These are phyloP conservation scores for Dromiciops gliroides DNA, from an alignment of 2,113 vertebrate genomes.

Conservation along the genomic window DNA sequence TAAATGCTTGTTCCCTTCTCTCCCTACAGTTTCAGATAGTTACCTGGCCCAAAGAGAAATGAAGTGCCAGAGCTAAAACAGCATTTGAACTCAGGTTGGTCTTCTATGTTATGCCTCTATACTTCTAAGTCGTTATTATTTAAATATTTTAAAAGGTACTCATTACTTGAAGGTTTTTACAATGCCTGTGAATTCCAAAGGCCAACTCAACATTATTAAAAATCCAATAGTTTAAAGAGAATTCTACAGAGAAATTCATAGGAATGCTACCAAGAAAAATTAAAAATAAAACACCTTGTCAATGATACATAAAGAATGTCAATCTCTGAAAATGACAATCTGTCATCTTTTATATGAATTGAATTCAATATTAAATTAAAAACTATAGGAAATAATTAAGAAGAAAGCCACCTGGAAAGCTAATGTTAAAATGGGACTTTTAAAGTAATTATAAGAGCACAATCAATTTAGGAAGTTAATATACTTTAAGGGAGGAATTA, in stretches of 20 bases:
- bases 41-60: not conserved
- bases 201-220: not conserved
- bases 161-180: not conserved
- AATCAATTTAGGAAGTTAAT: slow-evolving; percentile 54
- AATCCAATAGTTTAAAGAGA: slow-evolving; percentile 11
- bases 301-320: not conserved
- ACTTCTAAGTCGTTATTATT: not conserved
- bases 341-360: not conserved
- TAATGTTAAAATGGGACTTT: slow-evolving; percentile 58
- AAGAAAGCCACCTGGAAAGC: slow-evolving; percentile 58
- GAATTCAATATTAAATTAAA: slow-evolving; percentile 17
- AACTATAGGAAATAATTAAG: slow-evolving; percentile 26
- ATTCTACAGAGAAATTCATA: not conserved
- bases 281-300: not conserved
- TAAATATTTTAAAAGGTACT: not conserved
- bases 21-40: not conserved
- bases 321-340: not conserved
- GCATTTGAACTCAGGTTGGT: not conserved
- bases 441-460: slow-evolving; percentile 63
- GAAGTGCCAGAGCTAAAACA: not conserved
- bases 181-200: not conserved
- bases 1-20: not conserved
- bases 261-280: not conserved
- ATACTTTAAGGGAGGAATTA: slow-evolving; percentile 66
- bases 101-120: not conserved